Percentiles rank a stretch among this genome's conserved stretches.
phyloP scores from a whole-genome alignment of 2,888 invertebrate genomes.

The Hyalella azteca region DNA sequence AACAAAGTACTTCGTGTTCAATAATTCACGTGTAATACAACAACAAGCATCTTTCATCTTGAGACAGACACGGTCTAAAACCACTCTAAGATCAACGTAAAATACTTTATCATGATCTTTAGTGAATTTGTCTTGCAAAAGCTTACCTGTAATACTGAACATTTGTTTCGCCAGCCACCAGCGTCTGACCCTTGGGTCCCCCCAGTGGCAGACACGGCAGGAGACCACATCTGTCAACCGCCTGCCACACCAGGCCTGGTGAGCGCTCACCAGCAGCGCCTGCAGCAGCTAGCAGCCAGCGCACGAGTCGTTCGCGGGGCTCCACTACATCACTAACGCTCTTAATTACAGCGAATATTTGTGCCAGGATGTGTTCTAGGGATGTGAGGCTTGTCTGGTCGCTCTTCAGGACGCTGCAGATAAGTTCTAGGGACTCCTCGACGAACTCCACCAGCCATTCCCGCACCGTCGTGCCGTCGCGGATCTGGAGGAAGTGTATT shows the following conservation, averaged over 20 bases:
- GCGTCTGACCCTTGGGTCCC: not conserved
- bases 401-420: conserved; percentile 12
- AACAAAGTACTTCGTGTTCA: too few relatives aligned
- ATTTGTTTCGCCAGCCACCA: conserved; percentile 7
- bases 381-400: not conserved
- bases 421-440: not conserved
- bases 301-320: not conserved
- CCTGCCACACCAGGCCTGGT: conserved; percentile 42
- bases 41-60: too few relatives aligned
- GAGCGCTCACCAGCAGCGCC: not conserved
- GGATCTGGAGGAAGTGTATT: too few relatives aligned
- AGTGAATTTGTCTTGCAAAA: too few relatives aligned
- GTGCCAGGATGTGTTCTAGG: conserved; percentile 12
- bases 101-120: too few relatives aligned
- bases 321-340: conserved; percentile 22
- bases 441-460: conserved; percentile 33
- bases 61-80: too few relatives aligned
- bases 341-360: not conserved
- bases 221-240: conserved; percentile 46
- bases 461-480: conserved; percentile 1
- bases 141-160: conserved; percentile 35
- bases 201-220: conserved; percentile 42
- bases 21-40: too few relatives aligned
- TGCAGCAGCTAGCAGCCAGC: not conserved
- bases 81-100: too few relatives aligned